Evolutionary conservation across 2,888 invertebrate genomes (phyloP).

Genomic region (Lymantria monacha): DNA sequence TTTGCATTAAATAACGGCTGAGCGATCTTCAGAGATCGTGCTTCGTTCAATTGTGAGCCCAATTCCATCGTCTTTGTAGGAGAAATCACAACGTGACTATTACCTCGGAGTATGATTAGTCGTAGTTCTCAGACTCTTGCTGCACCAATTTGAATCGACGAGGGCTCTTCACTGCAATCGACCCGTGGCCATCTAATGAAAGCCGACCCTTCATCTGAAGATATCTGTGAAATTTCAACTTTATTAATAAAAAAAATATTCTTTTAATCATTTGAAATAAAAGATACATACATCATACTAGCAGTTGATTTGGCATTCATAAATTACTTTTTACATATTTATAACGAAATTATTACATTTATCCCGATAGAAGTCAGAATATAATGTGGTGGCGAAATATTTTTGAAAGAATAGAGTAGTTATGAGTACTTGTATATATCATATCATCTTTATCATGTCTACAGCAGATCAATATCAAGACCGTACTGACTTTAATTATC

Average conservation of each 20-base stretch:
- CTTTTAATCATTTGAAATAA: background rate
- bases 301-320: too few relatives aligned
- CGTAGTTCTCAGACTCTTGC: constrained; percentile 94
- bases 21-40: constrained; percentile 26
- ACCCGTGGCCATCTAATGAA: constrained; percentile 88
- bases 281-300: background rate
- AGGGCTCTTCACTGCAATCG: constrained; percentile 91
- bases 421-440: too few relatives aligned
- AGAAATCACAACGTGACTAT: too few relatives aligned
- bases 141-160: constrained; percentile 94
- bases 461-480: too few relatives aligned
- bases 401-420: too few relatives aligned
- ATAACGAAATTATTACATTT: too few relatives aligned
- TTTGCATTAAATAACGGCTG: constrained; percentile 19
- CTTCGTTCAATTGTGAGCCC: constrained; percentile 15
- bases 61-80: constrained; percentile 11
- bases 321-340: too few relatives aligned
- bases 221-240: constrained; percentile 56
- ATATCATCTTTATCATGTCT: too few relatives aligned
- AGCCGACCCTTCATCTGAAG: constrained; percentile 90
- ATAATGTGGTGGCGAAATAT: too few relatives aligned
- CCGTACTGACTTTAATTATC: too few relatives aligned
- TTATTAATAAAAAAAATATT: background rate
- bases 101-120: constrained; percentile 78
- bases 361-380: too few relatives aligned